Evolutionary conservation across 2,888 invertebrate species (phyloP).

Genomic region (Acleris literana): DNA sequence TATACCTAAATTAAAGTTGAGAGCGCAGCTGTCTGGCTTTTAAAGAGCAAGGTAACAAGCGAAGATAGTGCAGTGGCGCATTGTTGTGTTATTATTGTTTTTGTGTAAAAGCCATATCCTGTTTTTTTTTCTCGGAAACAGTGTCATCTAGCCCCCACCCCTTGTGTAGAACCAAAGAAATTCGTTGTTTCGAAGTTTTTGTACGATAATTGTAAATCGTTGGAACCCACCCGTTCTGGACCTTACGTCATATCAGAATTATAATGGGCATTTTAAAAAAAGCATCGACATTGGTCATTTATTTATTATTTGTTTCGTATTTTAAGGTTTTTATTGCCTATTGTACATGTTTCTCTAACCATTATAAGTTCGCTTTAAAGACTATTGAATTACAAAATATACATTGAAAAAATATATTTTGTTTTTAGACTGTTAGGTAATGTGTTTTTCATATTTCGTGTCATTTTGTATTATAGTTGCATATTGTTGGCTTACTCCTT

Average conservation of each 20-base stretch:
- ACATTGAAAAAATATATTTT: constrained; percentile 2
- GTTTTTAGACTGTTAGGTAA: constrained; percentile 40
- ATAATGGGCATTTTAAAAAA: constrained; percentile 22
- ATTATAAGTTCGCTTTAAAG: constrained; percentile 20
- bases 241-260: constrained; percentile 17
- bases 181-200: constrained; percentile 41
- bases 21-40: too few species aligned
- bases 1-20: too few species aligned
- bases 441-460: constrained; percentile 45
- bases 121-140: too few species aligned
- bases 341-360: constrained; percentile 29
- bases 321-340: constrained; percentile 27
- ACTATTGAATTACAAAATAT: constrained; percentile 20
- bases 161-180: constrained; percentile 58
- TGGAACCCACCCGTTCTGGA: constrained; percentile 43
- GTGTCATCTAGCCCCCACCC: constrained; percentile 17
- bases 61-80: too few species aligned
- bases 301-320: constrained; percentile 31
- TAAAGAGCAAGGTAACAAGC: too few species aligned
- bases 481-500: constrained; percentile 53
- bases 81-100: too few species aligned
- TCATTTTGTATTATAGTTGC: constrained; percentile 50
- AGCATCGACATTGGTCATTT: constrained; percentile 18
- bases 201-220: constrained; percentile 43
- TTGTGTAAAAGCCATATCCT: too few species aligned